A percentile compares a stretch with the other conserved stretches of the same genome.
phyloP scores from a whole-genome alignment of 1,140 invertebrate species.

The Aculops lycopersici region DNA sequence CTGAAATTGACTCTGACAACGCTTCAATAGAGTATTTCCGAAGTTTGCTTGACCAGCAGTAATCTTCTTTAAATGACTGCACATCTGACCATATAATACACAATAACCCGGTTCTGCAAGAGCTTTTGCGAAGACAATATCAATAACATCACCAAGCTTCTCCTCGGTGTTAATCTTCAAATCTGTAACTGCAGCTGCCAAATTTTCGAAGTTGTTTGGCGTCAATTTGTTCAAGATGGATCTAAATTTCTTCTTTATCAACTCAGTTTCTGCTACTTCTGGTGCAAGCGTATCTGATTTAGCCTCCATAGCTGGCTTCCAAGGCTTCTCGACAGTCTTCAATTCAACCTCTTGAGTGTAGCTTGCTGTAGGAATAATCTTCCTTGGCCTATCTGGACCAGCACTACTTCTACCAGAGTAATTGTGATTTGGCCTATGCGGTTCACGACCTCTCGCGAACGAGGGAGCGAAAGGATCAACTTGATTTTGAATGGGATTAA shows the following conservation, averaged over 20 bases:
- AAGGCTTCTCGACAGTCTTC: slow-evolving; percentile 53
- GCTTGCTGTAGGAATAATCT: slow-evolving; percentile 20
- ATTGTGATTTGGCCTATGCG: background rate
- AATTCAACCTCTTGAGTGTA: slow-evolving; percentile 44
- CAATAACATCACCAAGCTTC: slow-evolving; percentile 43
- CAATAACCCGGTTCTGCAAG: slow-evolving; percentile 73
- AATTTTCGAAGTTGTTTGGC: slow-evolving; percentile 53
- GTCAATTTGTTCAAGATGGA: slow-evolving; percentile 77
- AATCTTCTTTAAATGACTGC: slow-evolving; percentile 15
- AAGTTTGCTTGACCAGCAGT: slow-evolving; percentile 27
- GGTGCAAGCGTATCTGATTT: slow-evolving; percentile 3
- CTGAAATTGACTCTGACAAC: slow-evolving; percentile 59
- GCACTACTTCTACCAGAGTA: background rate
- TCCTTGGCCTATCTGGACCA: background rate
- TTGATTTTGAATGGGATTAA: background rate
- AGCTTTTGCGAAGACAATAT: slow-evolving; percentile 74
- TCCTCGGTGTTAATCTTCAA: slow-evolving; percentile 49
- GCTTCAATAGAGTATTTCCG: slow-evolving; percentile 38
- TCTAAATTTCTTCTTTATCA: slow-evolving; percentile 43
- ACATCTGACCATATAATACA: slow-evolving; percentile 52
- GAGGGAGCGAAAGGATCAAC: background rate
- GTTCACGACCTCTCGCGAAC: background rate
- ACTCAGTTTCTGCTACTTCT: slow-evolving; percentile 29
- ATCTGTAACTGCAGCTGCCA: slow-evolving; percentile 36
- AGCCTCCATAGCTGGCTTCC: slow-evolving; percentile 30